Percentiles rank a stretch among this genome's conserved stretches.
These are phyloP conservation scores for Anastrepha ludens DNA, from an alignment of 1,140 invertebrate genomes.

Conservation along the genomic window DNA sequence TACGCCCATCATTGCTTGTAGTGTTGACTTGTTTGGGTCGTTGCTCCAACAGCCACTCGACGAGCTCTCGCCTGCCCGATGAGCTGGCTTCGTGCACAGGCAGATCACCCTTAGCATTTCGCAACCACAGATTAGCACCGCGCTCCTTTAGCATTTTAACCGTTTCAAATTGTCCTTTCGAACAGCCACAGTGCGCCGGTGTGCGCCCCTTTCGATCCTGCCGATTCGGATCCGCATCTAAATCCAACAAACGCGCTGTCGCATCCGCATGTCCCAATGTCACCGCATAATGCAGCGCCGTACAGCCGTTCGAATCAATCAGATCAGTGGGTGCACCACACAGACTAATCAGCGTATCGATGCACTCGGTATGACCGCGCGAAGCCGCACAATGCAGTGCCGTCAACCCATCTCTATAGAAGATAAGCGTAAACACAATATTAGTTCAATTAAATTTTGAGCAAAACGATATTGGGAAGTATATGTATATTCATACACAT, in stretches of 20 bases:
- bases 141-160: slow-evolving; percentile 80
- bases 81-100: slow-evolving; percentile 96
- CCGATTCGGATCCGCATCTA: slow-evolving; percentile 92
- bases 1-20: slow-evolving; percentile 93
- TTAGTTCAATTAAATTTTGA: background rate
- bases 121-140: slow-evolving; percentile 92
- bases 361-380: slow-evolving; percentile 93
- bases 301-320: slow-evolving; percentile 93
- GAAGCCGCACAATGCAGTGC: slow-evolving; percentile 97
- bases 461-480: no score
- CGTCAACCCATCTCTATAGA: slow-evolving; percentile 84
- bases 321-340: slow-evolving; percentile 91
- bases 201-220: slow-evolving; percentile 94
- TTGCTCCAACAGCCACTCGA: slow-evolving; percentile 89
- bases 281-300: slow-evolving; percentile 96
- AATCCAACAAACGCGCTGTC: slow-evolving; percentile 89
- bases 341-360: slow-evolving; percentile 91
- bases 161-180: slow-evolving; percentile 91
- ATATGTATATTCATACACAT: no score
- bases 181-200: slow-evolving; percentile 87
- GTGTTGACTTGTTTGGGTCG: slow-evolving; percentile 89
- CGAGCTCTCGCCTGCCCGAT: slow-evolving; percentile 90
- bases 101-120: slow-evolving; percentile 92
- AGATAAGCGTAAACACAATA: background rate
- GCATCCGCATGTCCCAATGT: slow-evolving; percentile 96